These are phyloP conservation scores for Octopus bimaculoides DNA, from an alignment of 1,140 invertebrate species.

Conservation along the genomic window DNA sequence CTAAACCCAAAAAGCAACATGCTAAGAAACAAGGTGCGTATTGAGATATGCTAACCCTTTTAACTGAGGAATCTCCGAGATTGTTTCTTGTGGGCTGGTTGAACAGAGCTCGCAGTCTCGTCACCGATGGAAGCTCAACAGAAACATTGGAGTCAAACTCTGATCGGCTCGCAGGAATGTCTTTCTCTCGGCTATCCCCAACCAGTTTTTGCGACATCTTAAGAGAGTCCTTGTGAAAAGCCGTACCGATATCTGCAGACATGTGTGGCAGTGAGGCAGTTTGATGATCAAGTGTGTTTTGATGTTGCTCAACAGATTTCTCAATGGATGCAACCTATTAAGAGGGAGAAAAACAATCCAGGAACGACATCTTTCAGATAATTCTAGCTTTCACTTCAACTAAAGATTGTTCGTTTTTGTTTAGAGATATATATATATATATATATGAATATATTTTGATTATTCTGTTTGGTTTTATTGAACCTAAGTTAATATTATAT, in stretches of 20 bases:
- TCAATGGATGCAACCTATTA: conserved; percentile 24
- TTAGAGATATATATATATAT: no score
- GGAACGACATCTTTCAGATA: no score
- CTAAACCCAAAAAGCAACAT: not conserved
- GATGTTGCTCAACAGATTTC: conserved; percentile 19
- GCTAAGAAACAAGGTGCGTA: conserved; percentile 6
- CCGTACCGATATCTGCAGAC: conserved; percentile 33
- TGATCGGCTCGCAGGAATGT: conserved; percentile 44
- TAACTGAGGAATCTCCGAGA: conserved; percentile 29
- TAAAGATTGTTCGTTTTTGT: no score
- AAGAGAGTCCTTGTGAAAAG: conserved; percentile 24
- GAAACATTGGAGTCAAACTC: conserved; percentile 43
- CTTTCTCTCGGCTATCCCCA: conserved; percentile 35
- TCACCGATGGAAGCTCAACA: conserved; percentile 45
- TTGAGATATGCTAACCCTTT: conserved; percentile 32
- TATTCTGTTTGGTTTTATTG: no score
- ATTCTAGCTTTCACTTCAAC: no score
- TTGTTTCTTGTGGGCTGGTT: conserved; percentile 23
- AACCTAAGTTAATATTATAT: no score
- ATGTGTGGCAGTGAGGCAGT: conserved; percentile 27
- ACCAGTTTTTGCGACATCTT: conserved; percentile 22
- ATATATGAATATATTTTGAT: no score
- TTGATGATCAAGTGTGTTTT: conserved; percentile 25
- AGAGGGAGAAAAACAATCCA: not conserved
- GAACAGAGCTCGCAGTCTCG: conserved; percentile 43